Evolutionary conservation across 2,113 vertebrate species (phyloP).

Genomic region (Caretta caretta): DNA sequence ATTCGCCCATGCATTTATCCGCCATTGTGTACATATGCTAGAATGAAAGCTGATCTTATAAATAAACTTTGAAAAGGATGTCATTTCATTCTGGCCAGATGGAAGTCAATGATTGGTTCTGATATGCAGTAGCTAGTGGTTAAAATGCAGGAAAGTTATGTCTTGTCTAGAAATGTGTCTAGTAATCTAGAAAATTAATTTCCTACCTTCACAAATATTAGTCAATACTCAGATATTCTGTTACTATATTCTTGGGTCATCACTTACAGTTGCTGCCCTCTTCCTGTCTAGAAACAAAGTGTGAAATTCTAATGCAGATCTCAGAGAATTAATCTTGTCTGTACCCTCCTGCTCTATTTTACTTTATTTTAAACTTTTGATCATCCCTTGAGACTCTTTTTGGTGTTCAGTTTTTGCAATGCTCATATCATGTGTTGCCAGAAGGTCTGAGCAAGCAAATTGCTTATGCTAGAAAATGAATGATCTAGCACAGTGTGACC

Average conservation of each 20-base stretch:
- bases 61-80: neutral
- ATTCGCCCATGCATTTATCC: no score
- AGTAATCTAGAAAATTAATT: slow-evolving; percentile 1
- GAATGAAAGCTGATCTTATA: neutral
- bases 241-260: slow-evolving; percentile 8
- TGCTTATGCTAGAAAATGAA: slow-evolving; percentile 15
- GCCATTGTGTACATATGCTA: neutral
- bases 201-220: neutral
- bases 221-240: neutral
- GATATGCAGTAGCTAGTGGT: neutral
- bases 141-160: neutral
- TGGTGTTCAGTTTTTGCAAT: neutral
- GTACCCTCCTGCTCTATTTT: neutral
- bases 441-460: slow-evolving; percentile 18
- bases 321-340: slow-evolving; percentile 47
- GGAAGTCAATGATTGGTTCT: neutral
- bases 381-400: neutral
- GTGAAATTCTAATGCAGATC: slow-evolving; percentile 12
- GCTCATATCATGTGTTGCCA: neutral
- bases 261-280: slow-evolving; percentile 33
- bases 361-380: neutral
- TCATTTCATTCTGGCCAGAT: neutral
- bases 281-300: slow-evolving; percentile 39
- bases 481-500: neutral
- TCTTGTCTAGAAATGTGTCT: neutral